A percentile compares a stretch with the other conserved stretches of the same genome.
Evolutionary conservation across 2,888 invertebrate species (phyloP).

Genomic region (Aphodius sticticus): DNA sequence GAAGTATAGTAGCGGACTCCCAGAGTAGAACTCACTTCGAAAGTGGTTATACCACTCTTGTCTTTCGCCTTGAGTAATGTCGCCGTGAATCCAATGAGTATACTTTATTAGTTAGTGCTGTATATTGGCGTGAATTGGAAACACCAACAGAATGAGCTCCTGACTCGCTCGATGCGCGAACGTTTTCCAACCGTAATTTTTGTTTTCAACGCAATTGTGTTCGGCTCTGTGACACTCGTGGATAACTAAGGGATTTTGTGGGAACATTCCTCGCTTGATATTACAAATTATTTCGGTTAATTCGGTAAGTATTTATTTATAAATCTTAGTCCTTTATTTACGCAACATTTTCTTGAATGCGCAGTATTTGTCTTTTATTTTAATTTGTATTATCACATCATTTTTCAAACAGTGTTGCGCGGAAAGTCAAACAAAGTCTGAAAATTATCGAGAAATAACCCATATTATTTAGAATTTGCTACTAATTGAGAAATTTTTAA

Average conservation of each 20-base stretch:
- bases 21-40: conserved; percentile 36
- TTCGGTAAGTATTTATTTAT: background rate
- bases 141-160: conserved; percentile 4
- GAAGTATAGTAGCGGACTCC: conserved; percentile 25
- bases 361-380: too few species aligned
- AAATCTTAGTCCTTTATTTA: background rate
- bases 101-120: conserved; percentile 35
- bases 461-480: too few species aligned
- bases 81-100: conserved; percentile 37
- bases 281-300: background rate
- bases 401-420: too few species aligned
- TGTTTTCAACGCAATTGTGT: background rate
- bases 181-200: background rate
- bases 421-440: too few species aligned
- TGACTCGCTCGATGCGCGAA: background rate
- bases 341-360: background rate
- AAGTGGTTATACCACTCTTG: conserved; percentile 43
- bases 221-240: background rate
- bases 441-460: too few species aligned
- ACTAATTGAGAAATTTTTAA: too few species aligned
- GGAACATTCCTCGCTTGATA: background rate
- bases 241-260: background rate
- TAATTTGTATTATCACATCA: too few species aligned
- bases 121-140: background rate
- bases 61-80: conserved; percentile 37